Conservation (phyloP, 2,797 vertebrate species). For the Nannoperca australis region DNA sequence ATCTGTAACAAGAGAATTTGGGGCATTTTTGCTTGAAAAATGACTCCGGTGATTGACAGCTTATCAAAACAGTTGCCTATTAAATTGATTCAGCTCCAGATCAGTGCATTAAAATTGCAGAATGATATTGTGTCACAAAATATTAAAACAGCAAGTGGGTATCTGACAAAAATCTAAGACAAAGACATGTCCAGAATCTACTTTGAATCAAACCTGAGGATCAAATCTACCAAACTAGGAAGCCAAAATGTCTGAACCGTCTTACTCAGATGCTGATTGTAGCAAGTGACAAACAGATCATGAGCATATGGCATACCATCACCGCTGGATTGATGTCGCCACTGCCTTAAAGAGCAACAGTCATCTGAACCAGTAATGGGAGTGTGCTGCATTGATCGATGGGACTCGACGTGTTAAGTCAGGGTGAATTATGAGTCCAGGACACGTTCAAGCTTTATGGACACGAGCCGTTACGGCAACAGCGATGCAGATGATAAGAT, state of each 20-base stretch:
- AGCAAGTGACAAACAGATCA: constrained; percentile 12
- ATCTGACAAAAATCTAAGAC: not conserved
- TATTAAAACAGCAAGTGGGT: not conserved
- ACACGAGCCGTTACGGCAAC: constrained; percentile 11
- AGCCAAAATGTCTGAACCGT: not conserved
- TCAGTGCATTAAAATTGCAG: not conserved
- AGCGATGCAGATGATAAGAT: constrained; percentile 15
- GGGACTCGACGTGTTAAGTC: constrained; percentile 40
- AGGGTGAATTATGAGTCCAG: constrained; percentile 38
- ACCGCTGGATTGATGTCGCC: constrained; percentile 57
- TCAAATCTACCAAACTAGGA: not conserved
- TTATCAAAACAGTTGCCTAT: not conserved
- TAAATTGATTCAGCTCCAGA: not conserved
- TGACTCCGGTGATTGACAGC: not conserved
- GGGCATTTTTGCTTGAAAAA: not conserved
- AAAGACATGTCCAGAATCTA: not conserved
- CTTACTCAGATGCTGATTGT: constrained; percentile 17
- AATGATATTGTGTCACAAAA: not conserved
- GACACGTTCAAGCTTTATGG: not conserved
- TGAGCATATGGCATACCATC: constrained; percentile 14
- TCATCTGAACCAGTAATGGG: constrained; percentile 59
- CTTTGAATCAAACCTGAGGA: not conserved
- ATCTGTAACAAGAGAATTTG: not conserved
- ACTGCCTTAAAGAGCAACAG: constrained; percentile 52
- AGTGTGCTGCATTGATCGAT: constrained; percentile 65